Conservation (phyloP, 2,113 vertebrate species). For the Brienomyrus brachyistius region DNA sequence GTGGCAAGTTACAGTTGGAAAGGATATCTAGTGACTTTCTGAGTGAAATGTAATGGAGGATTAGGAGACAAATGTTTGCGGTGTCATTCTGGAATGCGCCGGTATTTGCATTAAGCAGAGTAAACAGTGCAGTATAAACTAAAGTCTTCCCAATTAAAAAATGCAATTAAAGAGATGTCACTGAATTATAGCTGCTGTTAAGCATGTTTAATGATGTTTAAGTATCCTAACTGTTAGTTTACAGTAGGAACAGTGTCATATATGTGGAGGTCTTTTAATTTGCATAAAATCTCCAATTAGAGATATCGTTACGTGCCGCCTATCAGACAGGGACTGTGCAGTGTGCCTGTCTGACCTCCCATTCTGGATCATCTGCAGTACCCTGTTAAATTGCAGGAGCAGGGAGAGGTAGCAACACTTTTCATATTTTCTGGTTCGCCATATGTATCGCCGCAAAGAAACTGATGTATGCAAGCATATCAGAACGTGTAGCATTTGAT, state of each 20-base stretch:
- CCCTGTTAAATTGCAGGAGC: constrained; percentile 13
- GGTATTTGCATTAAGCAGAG: constrained; percentile 20
- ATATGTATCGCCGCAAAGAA: not conserved
- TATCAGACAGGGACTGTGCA: not conserved
- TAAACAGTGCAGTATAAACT: constrained; percentile 33
- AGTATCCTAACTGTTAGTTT: constrained; percentile 38
- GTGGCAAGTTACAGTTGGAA: constrained; percentile 6
- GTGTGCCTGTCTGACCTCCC: not conserved
- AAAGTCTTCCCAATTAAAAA: constrained; percentile 25
- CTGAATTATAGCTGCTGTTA: constrained; percentile 65
- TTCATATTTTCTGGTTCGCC: not conserved
- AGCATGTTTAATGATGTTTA: constrained; percentile 61
- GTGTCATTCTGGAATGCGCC: constrained; percentile 26
- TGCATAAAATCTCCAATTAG: constrained; percentile 15
- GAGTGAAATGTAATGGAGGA: constrained; percentile 16
- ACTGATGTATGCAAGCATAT: not conserved
- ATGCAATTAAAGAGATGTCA: constrained; percentile 64
- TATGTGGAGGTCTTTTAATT: constrained; percentile 20
- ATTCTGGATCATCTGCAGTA: not conserved
- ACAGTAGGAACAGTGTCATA: constrained; percentile 23
- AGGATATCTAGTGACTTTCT: constrained; percentile 9
- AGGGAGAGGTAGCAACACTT: not conserved
- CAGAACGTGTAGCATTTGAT: not conserved
- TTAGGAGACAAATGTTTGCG: constrained; percentile 25
- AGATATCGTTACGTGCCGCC: not conserved